These are phyloP conservation scores for Coenobita brevimanus DNA, from an alignment of 1,140 invertebrate genomes.

Conservation along the genomic window DNA sequence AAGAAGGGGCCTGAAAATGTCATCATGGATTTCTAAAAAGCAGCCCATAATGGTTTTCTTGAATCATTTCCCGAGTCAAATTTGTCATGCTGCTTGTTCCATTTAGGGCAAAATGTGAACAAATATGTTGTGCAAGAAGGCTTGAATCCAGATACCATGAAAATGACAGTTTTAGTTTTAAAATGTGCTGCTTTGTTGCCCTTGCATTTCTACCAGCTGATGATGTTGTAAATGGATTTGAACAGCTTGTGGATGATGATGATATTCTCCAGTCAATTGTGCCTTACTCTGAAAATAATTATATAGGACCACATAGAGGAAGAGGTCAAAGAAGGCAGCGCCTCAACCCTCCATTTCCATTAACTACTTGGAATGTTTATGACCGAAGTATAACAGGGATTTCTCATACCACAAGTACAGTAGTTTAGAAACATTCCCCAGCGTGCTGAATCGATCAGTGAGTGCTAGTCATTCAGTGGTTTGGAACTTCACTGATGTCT, in stretches of 20 bases:
- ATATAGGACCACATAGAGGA: neutral
- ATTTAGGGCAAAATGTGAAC: conserved; percentile 7
- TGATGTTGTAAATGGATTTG: neutral
- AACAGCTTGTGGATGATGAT: conserved; percentile 12
- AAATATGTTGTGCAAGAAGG: neutral
- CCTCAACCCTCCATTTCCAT: neutral
- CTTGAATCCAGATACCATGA: neutral
- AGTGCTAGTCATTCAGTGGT: too few species aligned
- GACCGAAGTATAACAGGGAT: too few species aligned
- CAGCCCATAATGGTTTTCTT: neutral
- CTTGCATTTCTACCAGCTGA: neutral
- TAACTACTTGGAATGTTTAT: neutral
- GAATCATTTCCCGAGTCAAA: neutral
- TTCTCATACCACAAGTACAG: too few species aligned
- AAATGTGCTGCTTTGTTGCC: conserved; percentile 4
- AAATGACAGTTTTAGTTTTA: neutral
- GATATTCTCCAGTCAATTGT: neutral
- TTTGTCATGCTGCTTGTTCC: neutral
- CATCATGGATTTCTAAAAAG: conserved; percentile 6
- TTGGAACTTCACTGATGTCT: too few species aligned
- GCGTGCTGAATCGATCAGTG: too few species aligned
- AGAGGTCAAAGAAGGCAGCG: neutral
- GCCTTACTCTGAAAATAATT: neutral
- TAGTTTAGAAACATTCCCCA: too few species aligned
- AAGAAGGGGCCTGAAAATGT: conserved; percentile 15